Evolutionary conservation across 2,888 invertebrate genomes (phyloP), one percentile per base, ranked within the genome.

Genomic region (Acrobasis repandana): DNA sequence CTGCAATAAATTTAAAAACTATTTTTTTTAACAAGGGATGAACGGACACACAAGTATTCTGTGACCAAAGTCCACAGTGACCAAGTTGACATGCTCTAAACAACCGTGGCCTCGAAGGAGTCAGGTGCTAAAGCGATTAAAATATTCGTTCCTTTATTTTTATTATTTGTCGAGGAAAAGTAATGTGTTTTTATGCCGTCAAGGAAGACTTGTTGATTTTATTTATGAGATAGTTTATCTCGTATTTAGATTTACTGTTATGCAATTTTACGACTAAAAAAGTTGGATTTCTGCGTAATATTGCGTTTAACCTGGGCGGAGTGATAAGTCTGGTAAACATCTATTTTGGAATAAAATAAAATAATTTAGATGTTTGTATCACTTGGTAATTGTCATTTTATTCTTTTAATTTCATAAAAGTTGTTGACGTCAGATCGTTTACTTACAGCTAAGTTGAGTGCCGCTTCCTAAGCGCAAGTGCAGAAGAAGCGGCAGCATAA

Each of bases 71-170:
- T 14, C 14, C 6, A 43, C 43, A n/a, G 4, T 43, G 43, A 43
- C 43, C 14, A 43, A 43, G 6, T 14, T 43, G 14, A 43, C 43
- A 46, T 56, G 58, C 51, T 64, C 18, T 48, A 48, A n/a, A n/a
- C 38, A 20, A 52, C 20, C 38, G 28, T 20, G 61, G 33, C 50
- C 50, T 50, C 28, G 50, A 5, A 14, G 33, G 50, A 33, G 50
- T 50, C 50, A 50, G 50, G 50, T 50, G 50, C 50, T 28, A 50
- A 50, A 14, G 50, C 33, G 50, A 50, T 50, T 50, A 50, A 33
- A 50, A 33, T 50, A 50, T 50, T 50, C 28, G 14, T 50, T 20
- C 6, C 50, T 50, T 50, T 28, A 50, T 28, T 50, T 50, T 50
- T 50, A 50, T 33, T 50, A 50, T 50, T 50, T 50, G 33, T 50